These are phyloP conservation scores for Papilio gigon DNA, from an alignment of 2,888 invertebrate species.

Conservation along the genomic window DNA sequence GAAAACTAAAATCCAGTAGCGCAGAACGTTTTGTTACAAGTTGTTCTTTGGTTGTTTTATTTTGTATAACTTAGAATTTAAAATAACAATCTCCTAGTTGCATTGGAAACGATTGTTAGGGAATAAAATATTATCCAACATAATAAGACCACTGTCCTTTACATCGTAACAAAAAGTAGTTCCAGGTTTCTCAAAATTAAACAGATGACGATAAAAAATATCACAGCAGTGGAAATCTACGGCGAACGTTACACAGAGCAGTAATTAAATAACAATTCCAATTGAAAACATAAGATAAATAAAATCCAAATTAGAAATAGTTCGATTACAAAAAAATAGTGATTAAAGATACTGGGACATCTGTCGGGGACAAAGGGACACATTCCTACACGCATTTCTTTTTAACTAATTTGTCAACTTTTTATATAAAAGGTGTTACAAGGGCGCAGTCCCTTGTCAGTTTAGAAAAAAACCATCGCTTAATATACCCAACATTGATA, in stretches of 20 bases:
- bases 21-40: conserved; percentile 18
- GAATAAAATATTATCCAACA: neutral
- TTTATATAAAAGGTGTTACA: conserved; percentile 47
- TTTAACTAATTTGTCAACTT: conserved; percentile 63
- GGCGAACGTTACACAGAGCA: too few relatives aligned
- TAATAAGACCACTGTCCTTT: too few relatives aligned
- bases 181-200: too few relatives aligned
- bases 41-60: conserved; percentile 5
- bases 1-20: conserved; percentile 17
- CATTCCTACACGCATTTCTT: conserved; percentile 54
- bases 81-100: conserved; percentile 2
- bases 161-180: too few relatives aligned
- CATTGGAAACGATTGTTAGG: neutral
- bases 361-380: conserved; percentile 56
- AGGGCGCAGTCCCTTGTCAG: conserved; percentile 43
- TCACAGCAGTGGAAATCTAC: too few relatives aligned
- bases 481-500: conserved; percentile 14
- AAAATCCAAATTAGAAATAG: conserved; percentile 3
- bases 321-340: conserved; percentile 41
- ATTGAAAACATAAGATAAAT: conserved; percentile 9
- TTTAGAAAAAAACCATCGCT: conserved; percentile 38
- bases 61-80: conserved; percentile 7
- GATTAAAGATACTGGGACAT: conserved; percentile 45
- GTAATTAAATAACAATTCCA: too few relatives aligned
- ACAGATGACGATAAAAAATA: too few relatives aligned